Base-by-base conservation (phyloP, 2,888 invertebrate species). In the Lepidocyrtoides sp. region DNA sequence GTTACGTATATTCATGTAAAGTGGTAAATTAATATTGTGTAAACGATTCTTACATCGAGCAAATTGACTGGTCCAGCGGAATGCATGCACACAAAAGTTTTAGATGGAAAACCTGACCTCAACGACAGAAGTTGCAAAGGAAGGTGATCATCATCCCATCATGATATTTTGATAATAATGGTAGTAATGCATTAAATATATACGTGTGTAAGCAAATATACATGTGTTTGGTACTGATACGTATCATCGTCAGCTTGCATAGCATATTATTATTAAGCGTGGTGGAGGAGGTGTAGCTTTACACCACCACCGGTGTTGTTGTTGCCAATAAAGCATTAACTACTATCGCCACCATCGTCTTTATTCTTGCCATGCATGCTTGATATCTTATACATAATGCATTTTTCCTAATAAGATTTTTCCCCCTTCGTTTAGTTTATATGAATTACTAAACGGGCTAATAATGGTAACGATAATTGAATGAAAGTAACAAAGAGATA, bases 261-360 rank as follows among this genome's bases (percentile, higher is more conserved):
- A 54, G 48, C 54, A 32, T 72, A 66, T 66, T 77, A 86, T 75
- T 86, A 66, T 63, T 77, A 79, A 79, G 79, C 79, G 87, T 87
- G 66, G 63, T 83, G 48, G 79, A 87, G 87, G 87, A 79, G 87
- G 87, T 79, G 87, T 63, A 75, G 60, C 77, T 75, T 86, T 86
- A 72, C 85, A 85, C 72, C 85, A 77, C 51, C 48, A 57, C 84
- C 84, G 57, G n/a, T 41, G 60, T 36, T 66, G 66, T 48, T 66
- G 44, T 66, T 66, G 77, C 77, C 77, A 77, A 77, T 77, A 77
- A 77, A 48, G 48, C 51, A 29, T 77, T 77, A 77, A 23, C 60
- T 41, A 81, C 60, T 57, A 60, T 81, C 57, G 20, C 36, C 60
- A 32, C 60, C 60, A 81, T 60, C 81, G 32, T 23, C 12, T 48